A percentile compares a stretch with the other conserved stretches of the same genome.
Conservation (phyloP, 2,113 vertebrate genomes). For the Macaca mulatta region DNA sequence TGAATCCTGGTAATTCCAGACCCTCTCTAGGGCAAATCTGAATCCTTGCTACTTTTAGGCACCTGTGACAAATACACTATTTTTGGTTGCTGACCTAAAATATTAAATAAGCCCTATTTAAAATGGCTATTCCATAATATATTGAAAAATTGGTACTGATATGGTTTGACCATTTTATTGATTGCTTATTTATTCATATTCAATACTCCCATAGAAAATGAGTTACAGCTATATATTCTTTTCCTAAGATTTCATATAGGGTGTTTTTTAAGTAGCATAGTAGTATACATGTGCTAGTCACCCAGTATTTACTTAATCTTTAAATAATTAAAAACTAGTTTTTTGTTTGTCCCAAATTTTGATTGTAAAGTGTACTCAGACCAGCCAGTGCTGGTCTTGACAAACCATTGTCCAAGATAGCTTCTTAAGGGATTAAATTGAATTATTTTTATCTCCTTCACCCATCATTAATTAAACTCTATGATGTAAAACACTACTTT, state of each 20-base stretch:
- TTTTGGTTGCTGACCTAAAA: conserved; percentile 58
- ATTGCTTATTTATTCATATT: conserved; percentile 17
- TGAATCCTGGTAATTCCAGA: conserved; percentile 45
- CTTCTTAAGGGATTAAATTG: conserved; percentile 11
- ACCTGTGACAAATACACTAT: conserved; percentile 43
- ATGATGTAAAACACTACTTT: conserved; percentile 16
- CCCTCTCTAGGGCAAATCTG: conserved; percentile 12
- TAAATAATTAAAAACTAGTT: conserved; percentile 35
- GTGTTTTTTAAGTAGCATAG: neutral
- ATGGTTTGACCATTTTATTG: neutral
- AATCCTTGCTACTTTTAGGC: conserved; percentile 57
- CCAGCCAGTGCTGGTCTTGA: neutral
- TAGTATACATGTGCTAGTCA: neutral
- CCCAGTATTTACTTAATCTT: neutral
- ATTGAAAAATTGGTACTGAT: conserved; percentile 20
- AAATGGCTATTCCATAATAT: neutral
- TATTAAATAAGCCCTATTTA: conserved; percentile 58
- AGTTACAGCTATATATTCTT: neutral
- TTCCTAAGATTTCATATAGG: neutral
- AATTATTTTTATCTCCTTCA: conserved; percentile 33
- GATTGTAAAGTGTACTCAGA: neutral
- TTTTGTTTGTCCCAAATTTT: conserved; percentile 22
- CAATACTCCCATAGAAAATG: neutral
- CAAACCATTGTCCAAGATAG: neutral
- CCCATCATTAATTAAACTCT: conserved; percentile 13